These are phyloP conservation scores for Tipula vernalis DNA, from an alignment of 2,888 invertebrate genomes.

Conservation along the genomic window DNA sequence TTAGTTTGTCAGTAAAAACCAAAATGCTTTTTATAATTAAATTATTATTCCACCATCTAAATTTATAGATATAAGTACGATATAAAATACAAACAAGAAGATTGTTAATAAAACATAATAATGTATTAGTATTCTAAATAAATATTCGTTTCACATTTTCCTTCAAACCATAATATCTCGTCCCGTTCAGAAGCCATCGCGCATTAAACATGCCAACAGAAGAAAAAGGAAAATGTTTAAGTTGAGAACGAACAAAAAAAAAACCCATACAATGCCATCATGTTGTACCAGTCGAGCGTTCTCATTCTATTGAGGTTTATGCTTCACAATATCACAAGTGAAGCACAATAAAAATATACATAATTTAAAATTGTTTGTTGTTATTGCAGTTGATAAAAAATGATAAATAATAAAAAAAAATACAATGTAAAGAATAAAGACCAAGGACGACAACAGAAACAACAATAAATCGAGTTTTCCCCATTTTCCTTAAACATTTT, in stretches of 20 bases:
- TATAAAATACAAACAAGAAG: not conserved
- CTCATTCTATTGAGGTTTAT: not conserved
- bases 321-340: not conserved
- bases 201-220: not conserved
- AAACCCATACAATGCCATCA: not conserved
- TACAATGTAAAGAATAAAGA: not conserved
- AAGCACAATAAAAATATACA: not conserved
- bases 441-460: not conserved
- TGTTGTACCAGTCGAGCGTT: not conserved
- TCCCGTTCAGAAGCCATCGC: not conserved
- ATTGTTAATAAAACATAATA: not conserved
- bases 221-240: not conserved
- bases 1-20: not conserved
- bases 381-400: not conserved
- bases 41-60: not conserved
- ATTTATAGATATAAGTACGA: not conserved
- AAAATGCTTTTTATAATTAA: not conserved
- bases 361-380: not conserved
- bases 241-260: not conserved
- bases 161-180: not conserved
- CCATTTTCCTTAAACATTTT: not conserved
- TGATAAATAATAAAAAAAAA: not conserved
- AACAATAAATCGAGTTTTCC: not conserved
- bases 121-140: not conserved
- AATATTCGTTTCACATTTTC: not conserved